Conservation (phyloP, 2,113 vertebrate species). For the Anoura caudifer region DNA sequence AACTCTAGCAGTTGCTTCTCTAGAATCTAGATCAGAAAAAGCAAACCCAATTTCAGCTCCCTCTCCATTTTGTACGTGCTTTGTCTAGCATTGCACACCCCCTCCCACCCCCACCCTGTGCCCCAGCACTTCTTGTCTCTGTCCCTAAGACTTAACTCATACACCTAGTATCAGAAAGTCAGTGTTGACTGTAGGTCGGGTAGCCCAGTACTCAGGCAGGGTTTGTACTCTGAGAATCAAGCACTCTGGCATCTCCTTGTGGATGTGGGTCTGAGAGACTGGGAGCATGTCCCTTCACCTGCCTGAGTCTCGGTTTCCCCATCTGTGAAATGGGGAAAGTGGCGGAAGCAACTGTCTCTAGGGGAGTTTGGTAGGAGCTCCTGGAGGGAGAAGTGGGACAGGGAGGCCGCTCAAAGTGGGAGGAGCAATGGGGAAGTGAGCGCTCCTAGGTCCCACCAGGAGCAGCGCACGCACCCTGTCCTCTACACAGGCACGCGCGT, state of each 20-base stretch:
- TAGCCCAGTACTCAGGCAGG: background rate
- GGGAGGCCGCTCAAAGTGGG: background rate
- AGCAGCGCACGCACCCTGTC: background rate
- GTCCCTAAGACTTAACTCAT: background rate
- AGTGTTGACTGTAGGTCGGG: background rate
- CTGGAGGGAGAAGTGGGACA: background rate
- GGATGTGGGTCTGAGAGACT: background rate
- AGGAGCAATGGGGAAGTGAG: slow-evolving; percentile 4
- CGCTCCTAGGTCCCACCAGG: rapidly evolving
- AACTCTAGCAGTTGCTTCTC: background rate
- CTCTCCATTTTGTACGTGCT: background rate
- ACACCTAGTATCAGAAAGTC: background rate
- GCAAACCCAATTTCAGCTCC: background rate
- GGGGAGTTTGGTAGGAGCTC: background rate
- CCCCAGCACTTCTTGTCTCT: background rate
- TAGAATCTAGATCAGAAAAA: background rate
- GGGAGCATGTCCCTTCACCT: background rate
- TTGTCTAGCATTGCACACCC: background rate
- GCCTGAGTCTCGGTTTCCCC: background rate
- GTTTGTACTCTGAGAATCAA: background rate
- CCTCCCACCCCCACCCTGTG: too few relatives aligned
- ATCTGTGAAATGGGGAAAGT: background rate
- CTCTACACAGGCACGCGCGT: background rate
- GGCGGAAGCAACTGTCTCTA: background rate
- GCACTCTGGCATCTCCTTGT: background rate